Base-by-base conservation (phyloP, 2,113 vertebrate genomes). In the Carettochelys insculpta region DNA sequence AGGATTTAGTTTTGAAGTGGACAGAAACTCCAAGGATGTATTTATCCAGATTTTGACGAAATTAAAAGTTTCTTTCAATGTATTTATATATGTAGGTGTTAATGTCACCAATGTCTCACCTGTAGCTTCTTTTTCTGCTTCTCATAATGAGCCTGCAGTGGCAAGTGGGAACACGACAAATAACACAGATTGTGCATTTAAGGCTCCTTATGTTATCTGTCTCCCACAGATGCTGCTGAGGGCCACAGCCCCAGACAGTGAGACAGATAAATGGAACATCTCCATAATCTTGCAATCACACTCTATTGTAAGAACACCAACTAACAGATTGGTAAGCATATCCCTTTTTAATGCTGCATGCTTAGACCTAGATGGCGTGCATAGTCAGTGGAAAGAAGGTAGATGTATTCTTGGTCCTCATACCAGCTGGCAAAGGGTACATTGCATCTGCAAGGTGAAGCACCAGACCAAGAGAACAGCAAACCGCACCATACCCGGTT, bases 41-140 rank as follows among this genome's bases (percentile, higher is more conserved):
- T 92, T 97, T 82, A 78, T 98, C 12, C 97, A 98, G 82, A 96
- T 98, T 8, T 5, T 97, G 27, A 97, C 97, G 1, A 71, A 97
- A n/a, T 84, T 96, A 86, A 83, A 96, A 3, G 47, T 85, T 56
- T 3, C 85, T 58, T 97, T 98, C 82, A 78, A 91, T 1, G 90
- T 96, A 24, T 41, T 85, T 14, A 16, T 98, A 50, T 97, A 97
- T 7, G 9, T 80, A 9, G 96, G 94, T 29, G 5, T n/a, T 45
- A 81, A 92, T 1, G 0, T 94, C 77, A 83, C 77, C 43, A 25
- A 89, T 0, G 2, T 27, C 4, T 65, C 91, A 11, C 87, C 96
- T 1, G 47, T 96, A 1, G 95, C 95, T 29, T 94, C 77, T 0
- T 97, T 96, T 83, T 6, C n/a, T 1, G 95, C 94, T 81, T 97